These are phyloP conservation scores for Drosophila emarginata DNA, from an alignment of 2,888 invertebrate genomes.

Conservation along the genomic window DNA sequence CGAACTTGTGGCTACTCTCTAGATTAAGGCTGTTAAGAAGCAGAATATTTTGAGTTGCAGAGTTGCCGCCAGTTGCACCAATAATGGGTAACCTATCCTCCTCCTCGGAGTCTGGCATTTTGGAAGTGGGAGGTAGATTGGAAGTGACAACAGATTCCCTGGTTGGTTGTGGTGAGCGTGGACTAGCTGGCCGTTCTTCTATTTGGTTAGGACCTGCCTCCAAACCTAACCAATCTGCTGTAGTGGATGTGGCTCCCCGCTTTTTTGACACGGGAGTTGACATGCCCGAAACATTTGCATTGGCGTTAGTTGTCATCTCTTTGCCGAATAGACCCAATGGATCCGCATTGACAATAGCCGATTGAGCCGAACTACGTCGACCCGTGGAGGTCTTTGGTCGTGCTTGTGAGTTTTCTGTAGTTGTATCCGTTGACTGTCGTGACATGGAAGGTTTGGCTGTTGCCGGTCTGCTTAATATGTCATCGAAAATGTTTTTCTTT, in stretches of 20 bases:
- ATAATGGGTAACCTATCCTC: slow-evolving; percentile 17
- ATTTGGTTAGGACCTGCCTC: slow-evolving; percentile 45
- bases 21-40: slow-evolving; percentile 73
- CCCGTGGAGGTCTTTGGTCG: slow-evolving; percentile 80
- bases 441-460: slow-evolving; percentile 76
- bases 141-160: slow-evolving; percentile 23
- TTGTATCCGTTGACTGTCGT: slow-evolving; percentile 81
- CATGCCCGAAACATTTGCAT: slow-evolving; percentile 53
- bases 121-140: slow-evolving; percentile 13
- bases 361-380: slow-evolving; percentile 76
- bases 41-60: slow-evolving; percentile 66
- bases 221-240: slow-evolving; percentile 81
- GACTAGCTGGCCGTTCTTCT: slow-evolving; percentile 32
- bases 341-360: slow-evolving; percentile 63
- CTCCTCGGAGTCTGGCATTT: slow-evolving; percentile 47
- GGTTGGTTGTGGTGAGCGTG: slow-evolving; percentile 29
- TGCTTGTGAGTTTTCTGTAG: slow-evolving; percentile 77
- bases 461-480: slow-evolving; percentile 69
- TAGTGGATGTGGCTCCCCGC: slow-evolving; percentile 48
- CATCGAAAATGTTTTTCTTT: slow-evolving; percentile 80
- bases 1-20: slow-evolving; percentile 74
- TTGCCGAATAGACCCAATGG: slow-evolving; percentile 71
- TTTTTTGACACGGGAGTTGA: slow-evolving; percentile 74
- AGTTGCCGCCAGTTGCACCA: slow-evolving; percentile 17
- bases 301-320: slow-evolving; percentile 56